Evolutionary conservation across 2,888 invertebrate species (phyloP).

Genomic region (Quadroppia sp.): DNA sequence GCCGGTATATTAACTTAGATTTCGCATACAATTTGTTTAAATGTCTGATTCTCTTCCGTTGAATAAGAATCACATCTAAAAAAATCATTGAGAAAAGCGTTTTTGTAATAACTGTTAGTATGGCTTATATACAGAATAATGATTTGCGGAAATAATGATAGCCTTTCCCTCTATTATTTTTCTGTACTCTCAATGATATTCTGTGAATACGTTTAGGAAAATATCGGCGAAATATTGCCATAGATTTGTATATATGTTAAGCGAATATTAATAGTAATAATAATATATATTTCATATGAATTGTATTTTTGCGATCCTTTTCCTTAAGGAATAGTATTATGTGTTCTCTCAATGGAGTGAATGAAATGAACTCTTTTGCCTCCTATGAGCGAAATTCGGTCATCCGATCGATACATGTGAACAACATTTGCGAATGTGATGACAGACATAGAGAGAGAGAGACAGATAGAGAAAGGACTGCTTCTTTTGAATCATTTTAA

Average conservation of each 20-base stretch:
- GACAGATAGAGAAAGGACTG: not conserved
- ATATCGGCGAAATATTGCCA: not conserved
- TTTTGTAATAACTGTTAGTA: too few species aligned
- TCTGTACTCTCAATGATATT: not conserved
- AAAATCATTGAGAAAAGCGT: not conserved
- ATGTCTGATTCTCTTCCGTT: not conserved
- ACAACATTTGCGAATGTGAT: not conserved
- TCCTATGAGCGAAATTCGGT: not conserved
- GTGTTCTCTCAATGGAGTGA: too few species aligned
- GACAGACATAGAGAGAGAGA: not conserved
- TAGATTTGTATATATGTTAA: not conserved
- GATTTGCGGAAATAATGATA: not conserved
- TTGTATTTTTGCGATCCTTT: too few species aligned
- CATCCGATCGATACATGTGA: not conserved
- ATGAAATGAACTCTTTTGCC: not conserved
- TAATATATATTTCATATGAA: too few species aligned
- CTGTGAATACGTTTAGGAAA: not conserved
- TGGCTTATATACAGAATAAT: not conserved
- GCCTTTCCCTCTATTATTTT: not conserved
- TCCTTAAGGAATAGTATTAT: too few species aligned
- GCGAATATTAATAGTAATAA: too few species aligned
- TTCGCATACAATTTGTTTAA: not conserved
- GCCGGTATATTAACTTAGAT: not conserved
- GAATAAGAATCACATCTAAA: not conserved
- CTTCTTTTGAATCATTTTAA: not conserved